phyloP scores from a whole-genome alignment of 2,888 invertebrate species.

The Creontiades dilutus region DNA sequence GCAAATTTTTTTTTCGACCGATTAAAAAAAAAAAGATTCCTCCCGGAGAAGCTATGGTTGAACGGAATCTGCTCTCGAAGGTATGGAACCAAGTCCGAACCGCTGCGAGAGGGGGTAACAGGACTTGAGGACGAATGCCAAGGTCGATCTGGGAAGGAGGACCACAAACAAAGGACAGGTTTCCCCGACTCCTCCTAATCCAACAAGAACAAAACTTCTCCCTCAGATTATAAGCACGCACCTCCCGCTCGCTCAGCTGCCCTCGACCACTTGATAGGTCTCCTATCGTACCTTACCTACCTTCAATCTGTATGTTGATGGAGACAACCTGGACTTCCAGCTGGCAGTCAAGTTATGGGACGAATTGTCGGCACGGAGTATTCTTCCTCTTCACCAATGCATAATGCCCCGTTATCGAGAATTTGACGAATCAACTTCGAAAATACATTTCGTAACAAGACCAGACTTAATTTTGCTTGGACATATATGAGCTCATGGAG shows the following conservation, averaged over 20 bases:
- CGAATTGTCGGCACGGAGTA: too few species aligned
- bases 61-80: not conserved
- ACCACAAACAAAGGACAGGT: slow-evolving; percentile 12
- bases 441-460: too few species aligned
- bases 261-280: too few species aligned
- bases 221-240: not conserved
- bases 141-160: slow-evolving; percentile 9
- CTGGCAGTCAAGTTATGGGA: too few species aligned
- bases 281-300: too few species aligned
- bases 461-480: too few species aligned
- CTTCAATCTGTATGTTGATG: too few species aligned
- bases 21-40: not conserved
- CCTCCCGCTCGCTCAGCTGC: not conserved
- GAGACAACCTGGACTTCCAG: too few species aligned
- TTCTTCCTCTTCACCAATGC: too few species aligned
- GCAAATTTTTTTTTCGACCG: not conserved
- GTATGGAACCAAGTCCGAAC: not conserved
- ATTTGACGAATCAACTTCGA: too few species aligned
- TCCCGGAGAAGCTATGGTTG: not conserved
- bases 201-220: slow-evolving; percentile 9
- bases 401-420: too few species aligned
- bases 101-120: not conserved
- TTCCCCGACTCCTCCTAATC: not conserved
- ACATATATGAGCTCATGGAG: too few species aligned
- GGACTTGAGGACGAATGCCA: slow-evolving; percentile 20